These are phyloP conservation scores for Apamea anceps DNA, from an alignment of 2,888 invertebrate genomes.

Conservation along the genomic window DNA sequence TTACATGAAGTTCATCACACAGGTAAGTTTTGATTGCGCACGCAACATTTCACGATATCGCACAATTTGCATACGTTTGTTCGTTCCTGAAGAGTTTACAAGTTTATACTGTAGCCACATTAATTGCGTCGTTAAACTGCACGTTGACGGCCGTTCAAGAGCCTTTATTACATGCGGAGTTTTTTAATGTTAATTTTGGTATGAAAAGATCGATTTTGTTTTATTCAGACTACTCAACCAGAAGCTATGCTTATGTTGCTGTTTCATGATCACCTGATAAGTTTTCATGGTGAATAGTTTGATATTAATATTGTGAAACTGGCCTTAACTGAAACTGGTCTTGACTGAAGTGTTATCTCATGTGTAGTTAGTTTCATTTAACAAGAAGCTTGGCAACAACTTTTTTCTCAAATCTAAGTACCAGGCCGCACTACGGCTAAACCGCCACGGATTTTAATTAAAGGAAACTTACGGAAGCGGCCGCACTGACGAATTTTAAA, in stretches of 20 bases:
- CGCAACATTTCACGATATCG: slow-evolving; percentile 56
- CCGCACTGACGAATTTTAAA: too few species aligned
- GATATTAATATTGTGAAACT: background rate
- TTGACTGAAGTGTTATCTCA: background rate
- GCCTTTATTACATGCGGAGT: slow-evolving; percentile 12
- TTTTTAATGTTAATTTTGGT: slow-evolving; percentile 34
- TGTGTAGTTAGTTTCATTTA: background rate
- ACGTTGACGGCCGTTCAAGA: slow-evolving; percentile 33
- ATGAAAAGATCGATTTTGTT: slow-evolving; percentile 13
- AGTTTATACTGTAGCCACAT: slow-evolving; percentile 52
- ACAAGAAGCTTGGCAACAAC: background rate
- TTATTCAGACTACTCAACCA: too few species aligned
- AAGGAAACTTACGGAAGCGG: too few species aligned
- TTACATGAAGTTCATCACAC: slow-evolving; percentile 36
- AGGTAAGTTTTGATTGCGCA: slow-evolving; percentile 50
- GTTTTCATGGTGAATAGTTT: background rate
- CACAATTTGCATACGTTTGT: slow-evolving; percentile 58
- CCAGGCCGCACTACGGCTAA: too few species aligned
- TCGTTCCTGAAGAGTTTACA: slow-evolving; percentile 54
- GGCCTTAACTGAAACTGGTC: too few species aligned
- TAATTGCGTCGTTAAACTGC: slow-evolving; percentile 59
- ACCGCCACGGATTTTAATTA: too few species aligned
- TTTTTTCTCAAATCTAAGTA: background rate
- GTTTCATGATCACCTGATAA: background rate
- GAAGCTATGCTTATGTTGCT: too few species aligned